Percentiles rank a stretch among this genome's conserved stretches.
These are phyloP conservation scores for Todiramphus chloris DNA, from an alignment of 2,113 vertebrate genomes.

Conservation along the genomic window DNA sequence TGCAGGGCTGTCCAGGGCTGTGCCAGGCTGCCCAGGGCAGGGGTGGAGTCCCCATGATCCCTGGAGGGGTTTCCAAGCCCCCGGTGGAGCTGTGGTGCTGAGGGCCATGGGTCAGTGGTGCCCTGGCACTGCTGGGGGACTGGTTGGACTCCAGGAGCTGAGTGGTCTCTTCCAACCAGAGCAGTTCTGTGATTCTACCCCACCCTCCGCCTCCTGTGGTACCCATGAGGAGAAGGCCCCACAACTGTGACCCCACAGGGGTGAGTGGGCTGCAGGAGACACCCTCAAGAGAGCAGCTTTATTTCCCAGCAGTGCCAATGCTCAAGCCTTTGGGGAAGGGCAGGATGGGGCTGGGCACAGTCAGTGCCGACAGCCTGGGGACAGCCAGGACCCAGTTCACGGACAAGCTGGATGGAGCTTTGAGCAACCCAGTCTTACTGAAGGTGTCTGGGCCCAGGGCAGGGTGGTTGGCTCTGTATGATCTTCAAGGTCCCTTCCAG, in stretches of 20 bases:
- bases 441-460: background rate
- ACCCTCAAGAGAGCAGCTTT: background rate
- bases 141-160: background rate
- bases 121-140: background rate
- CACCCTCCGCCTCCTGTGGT: background rate
- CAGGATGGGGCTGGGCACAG: background rate
- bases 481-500: background rate
- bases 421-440: background rate
- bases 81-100: background rate
- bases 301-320: background rate
- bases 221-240: rapidly evolving
- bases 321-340: background rate
- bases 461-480: background rate
- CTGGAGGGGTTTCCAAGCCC: background rate
- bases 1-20: too few species aligned
- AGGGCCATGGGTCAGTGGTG: background rate
- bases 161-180: background rate
- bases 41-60: background rate
- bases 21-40: background rate
- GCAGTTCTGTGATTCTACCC: background rate
- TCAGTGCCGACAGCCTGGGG: background rate
- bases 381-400: background rate
- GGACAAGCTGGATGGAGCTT: background rate
- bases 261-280: background rate
- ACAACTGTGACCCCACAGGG: too few species aligned